These are phyloP conservation scores for Ochropacha duplaris DNA, from an alignment of 2,888 invertebrate species.

Conservation along the genomic window DNA sequence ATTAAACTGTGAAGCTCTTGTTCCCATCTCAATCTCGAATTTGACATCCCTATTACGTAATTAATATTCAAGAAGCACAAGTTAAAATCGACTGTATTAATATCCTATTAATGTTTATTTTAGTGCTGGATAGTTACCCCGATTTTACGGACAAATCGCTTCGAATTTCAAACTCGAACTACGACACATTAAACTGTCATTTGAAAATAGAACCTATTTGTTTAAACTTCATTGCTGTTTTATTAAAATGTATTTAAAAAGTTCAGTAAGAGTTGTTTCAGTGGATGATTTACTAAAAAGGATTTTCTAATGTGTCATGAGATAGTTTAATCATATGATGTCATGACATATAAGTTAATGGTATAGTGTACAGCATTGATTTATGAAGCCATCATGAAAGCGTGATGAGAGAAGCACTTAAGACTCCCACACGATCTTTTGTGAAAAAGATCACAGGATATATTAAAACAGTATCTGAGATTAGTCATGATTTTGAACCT, in stretches of 20 bases:
- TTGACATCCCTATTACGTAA: conserved; percentile 35
- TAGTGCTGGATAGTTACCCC: conserved; percentile 9
- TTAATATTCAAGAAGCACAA: conserved; percentile 11
- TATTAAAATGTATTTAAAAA: not conserved
- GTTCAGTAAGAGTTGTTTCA: not conserved
- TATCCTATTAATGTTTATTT: conserved; percentile 12
- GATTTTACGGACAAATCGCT: conserved; percentile 33
- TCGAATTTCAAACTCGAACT: conserved; percentile 26
- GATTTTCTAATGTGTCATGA: not conserved
- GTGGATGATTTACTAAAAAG: not conserved
- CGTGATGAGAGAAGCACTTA: not conserved
- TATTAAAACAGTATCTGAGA: not conserved
- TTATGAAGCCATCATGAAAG: not conserved
- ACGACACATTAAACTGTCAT: conserved; percentile 12
- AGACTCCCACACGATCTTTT: not conserved
- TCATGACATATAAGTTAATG: not conserved
- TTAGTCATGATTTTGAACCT: not conserved
- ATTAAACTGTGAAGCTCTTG: conserved; percentile 13
- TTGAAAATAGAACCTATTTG: not conserved
- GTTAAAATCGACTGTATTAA: conserved; percentile 14
- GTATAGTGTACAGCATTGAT: not conserved
- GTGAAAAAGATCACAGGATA: not conserved
- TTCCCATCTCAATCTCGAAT: conserved; percentile 27
- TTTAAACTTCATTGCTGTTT: not conserved
- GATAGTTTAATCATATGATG: not conserved